Evolutionary conservation across 2,797 vertebrate species (phyloP).

Genomic region (Gouania willdenowi): DNA sequence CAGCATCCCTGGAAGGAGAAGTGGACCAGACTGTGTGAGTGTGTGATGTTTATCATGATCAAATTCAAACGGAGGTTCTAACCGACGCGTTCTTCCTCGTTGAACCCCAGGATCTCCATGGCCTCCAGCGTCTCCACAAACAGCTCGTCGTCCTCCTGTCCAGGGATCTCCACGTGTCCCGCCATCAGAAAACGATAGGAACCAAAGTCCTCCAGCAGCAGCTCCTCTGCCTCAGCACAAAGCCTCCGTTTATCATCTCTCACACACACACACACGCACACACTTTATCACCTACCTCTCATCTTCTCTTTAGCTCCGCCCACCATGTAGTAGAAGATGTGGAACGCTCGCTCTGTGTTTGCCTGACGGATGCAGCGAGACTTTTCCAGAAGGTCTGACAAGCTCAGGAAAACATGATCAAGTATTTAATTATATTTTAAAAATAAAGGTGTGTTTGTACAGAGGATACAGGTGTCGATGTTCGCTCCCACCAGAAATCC

Average conservation of each 20-base stretch:
- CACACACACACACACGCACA: too few species aligned
- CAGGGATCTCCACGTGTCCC: slow-evolving; percentile 87
- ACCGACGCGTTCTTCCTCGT: slow-evolving; percentile 85
- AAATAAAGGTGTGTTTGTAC: too few species aligned
- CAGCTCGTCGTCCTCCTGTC: slow-evolving; percentile 88
- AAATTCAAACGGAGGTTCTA: too few species aligned
- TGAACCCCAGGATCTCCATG: slow-evolving; percentile 95
- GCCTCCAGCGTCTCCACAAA: slow-evolving; percentile 91
- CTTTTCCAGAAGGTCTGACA: slow-evolving; percentile 92
- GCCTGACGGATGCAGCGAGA: slow-evolving; percentile 93
- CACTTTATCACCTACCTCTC: slow-evolving; percentile 67
- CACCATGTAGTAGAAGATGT: slow-evolving; percentile 97
- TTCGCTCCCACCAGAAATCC: slow-evolving; percentile 93
- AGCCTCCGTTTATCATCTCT: too few species aligned
- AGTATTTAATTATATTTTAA: neutral
- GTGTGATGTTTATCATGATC: too few species aligned
- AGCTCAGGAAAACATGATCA: slow-evolving; percentile 1
- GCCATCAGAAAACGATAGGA: slow-evolving; percentile 86
- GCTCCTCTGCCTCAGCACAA: slow-evolving; percentile 87
- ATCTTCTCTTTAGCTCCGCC: slow-evolving; percentile 84
- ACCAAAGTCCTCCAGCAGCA: slow-evolving; percentile 86
- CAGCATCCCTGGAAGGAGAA: slow-evolving; percentile 76
- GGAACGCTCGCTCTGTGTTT: slow-evolving; percentile 89
- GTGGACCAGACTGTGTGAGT: too few species aligned
- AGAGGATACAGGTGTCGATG: slow-evolving; percentile 96